phyloP scores from a whole-genome alignment of 2,888 invertebrate genomes.

The Drosophila monieri region DNA sequence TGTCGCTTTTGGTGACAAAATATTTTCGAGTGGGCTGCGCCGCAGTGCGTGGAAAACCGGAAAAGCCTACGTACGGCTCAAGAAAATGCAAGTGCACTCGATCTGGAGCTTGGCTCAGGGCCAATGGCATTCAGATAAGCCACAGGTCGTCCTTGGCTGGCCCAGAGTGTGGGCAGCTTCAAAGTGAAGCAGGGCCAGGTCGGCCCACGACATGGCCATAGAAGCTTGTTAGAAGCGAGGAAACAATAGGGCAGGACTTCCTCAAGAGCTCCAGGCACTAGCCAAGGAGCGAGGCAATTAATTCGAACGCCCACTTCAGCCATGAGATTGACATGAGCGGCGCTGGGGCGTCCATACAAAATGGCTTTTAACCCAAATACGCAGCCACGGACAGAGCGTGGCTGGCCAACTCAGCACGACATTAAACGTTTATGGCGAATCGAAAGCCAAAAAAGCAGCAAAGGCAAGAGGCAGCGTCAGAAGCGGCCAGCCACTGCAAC shows the following conservation, averaged over 20 bases:
- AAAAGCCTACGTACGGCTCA: constrained; percentile 60
- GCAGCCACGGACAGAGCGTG: constrained; percentile 61
- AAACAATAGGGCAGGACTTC: neutral
- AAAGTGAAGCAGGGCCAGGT: constrained; percentile 46
- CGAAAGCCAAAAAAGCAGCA: constrained; percentile 36
- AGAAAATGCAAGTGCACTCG: constrained; percentile 60
- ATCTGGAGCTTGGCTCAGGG: constrained; percentile 5
- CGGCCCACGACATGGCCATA: too few species aligned
- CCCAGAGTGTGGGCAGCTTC: constrained; percentile 44
- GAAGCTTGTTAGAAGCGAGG: neutral
- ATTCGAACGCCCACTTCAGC: constrained; percentile 39
- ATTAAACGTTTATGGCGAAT: constrained; percentile 61
- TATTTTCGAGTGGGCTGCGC: constrained; percentile 51
- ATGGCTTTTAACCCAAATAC: constrained; percentile 73
- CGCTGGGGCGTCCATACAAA: constrained; percentile 56
- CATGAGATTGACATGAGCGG: constrained; percentile 41
- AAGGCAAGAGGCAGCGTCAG: constrained; percentile 44
- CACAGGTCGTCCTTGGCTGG: constrained; percentile 60
- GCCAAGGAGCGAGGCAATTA: constrained; percentile 17
- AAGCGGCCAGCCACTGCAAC: constrained; percentile 36
- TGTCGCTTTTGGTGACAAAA: constrained; percentile 45
- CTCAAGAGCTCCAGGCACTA: neutral
- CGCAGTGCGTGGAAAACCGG: constrained; percentile 70
- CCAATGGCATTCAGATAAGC: constrained; percentile 71
- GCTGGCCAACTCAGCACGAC: constrained; percentile 59